Evolutionary conservation across 92 coral and sea anemone species (phyloP).

Genomic region (Porites evermanni): DNA sequence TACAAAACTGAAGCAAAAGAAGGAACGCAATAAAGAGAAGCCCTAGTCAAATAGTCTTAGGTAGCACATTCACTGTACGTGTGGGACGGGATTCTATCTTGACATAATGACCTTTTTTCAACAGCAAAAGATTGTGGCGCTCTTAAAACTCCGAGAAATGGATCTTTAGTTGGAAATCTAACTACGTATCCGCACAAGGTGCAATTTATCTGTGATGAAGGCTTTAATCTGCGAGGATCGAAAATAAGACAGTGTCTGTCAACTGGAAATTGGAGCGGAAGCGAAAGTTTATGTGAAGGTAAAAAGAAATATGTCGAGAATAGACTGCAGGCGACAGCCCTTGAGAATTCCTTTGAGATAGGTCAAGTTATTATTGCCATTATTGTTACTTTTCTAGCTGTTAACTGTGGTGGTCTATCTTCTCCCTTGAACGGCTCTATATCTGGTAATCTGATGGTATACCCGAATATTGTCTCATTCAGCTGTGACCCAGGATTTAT

Average conservation of each 20-base stretch:
- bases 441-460: slow-evolving; percentile 44
- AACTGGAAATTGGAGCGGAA: slow-evolving; percentile 54
- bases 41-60: no score
- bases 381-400: slow-evolving; percentile 8
- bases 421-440: slow-evolving; percentile 18
- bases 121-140: slow-evolving; percentile 59
- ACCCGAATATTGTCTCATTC: slow-evolving; percentile 38
- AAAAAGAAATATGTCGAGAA: not conserved
- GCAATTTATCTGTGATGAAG: slow-evolving; percentile 32
- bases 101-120: not conserved
- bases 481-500: slow-evolving; percentile 62
- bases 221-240: slow-evolving; percentile 49
- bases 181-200: slow-evolving; percentile 50
- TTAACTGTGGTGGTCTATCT: slow-evolving; percentile 33
- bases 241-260: slow-evolving; percentile 25
- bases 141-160: slow-evolving; percentile 46
- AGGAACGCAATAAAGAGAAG: no score
- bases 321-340: no score
- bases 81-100: no score
- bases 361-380: not conserved
- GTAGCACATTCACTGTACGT: no score
- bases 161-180: slow-evolving; percentile 37
- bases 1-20: no score
- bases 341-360: not conserved
- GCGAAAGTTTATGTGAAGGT: slow-evolving; percentile 11